Evolutionary conservation across 2,888 invertebrate species (phyloP), one percentile per base, ranked within the genome.

Genomic region (Thymelicus lineola): DNA sequence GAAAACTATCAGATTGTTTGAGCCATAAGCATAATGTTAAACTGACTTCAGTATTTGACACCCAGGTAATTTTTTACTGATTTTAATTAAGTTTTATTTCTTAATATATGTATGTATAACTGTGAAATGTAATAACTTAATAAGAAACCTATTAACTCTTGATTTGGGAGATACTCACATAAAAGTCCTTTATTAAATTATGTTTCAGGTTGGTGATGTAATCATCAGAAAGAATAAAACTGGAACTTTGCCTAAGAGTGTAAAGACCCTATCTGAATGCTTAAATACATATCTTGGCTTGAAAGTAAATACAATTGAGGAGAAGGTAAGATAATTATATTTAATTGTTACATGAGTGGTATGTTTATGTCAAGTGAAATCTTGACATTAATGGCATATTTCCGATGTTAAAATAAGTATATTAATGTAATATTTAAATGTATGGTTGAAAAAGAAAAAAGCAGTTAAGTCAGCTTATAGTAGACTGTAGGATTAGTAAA

Each of bases 11-110:
- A 0, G 95, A 95, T 78, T 94, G 95, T 75, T 83, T 96, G 60
- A 93, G 88, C 80, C 95, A 95, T 79, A 94, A 94, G 77, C 95
- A 95, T 80, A 87, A 90, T 81, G 91, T 95, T 12, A 89, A 91
- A 75, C 81, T 95, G 65, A 83, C 87, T 70, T 95, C 95, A 76
- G 90, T 96, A 50, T 95, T 95, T 91, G 95, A 95, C 80, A 95
- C 95, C 73, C 94, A 95, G 90, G 94, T 94, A 80, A 71, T 58
- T 45, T 38, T 42, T 42, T 12, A 28, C 5, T 28, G 28, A 28
- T 28, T 28, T 28, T 28, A 28, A 28, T 28, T 28, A 2, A 28
- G 5, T 28, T 28, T 28, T 28, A 28, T 28, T 28, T 28, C 28
- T 28, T 3, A 28, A 28, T 28, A 28, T 28, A 0, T 28, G 4